A percentile compares a stretch with the other conserved stretches of the same genome.
These are phyloP conservation scores for Brachyrhaphis roseni DNA, from an alignment of 2,797 vertebrate species.

Conservation along the genomic window DNA sequence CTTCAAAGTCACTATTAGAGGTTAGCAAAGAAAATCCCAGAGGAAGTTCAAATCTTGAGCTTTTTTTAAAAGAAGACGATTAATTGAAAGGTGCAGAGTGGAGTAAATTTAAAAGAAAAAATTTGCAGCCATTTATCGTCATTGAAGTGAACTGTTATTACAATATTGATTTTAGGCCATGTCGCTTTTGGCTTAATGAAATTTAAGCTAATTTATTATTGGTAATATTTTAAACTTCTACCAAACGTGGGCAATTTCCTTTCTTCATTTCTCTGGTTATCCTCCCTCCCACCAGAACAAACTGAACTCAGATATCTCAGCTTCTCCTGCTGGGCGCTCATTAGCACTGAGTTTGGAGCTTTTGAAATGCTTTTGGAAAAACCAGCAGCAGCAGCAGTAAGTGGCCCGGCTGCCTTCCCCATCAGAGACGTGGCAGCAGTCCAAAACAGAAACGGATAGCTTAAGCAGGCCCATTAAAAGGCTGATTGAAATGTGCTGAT, in stretches of 20 bases:
- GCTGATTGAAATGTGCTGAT: background rate
- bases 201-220: too few relatives aligned
- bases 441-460: background rate
- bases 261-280: background rate
- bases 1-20: background rate
- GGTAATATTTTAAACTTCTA: background rate
- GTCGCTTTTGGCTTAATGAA: too few relatives aligned
- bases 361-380: constrained; percentile 1
- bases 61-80: background rate
- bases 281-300: background rate
- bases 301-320: background rate
- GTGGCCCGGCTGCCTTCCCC: background rate
- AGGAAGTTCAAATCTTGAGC: constrained; percentile 7
- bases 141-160: too few relatives aligned
- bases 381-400: background rate
- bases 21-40: constrained; percentile 12
- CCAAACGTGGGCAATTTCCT: background rate
- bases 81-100: background rate
- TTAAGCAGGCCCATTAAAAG: constrained; percentile 3
- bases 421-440: background rate
- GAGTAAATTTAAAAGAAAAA: background rate
- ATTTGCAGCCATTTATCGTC: too few relatives aligned
- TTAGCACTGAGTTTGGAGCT: background rate
- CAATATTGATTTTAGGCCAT: too few relatives aligned
- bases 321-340: background rate